These are phyloP conservation scores for Acanthosepion lycidas DNA, from an alignment of 2,888 invertebrate species.

Conservation along the genomic window DNA sequence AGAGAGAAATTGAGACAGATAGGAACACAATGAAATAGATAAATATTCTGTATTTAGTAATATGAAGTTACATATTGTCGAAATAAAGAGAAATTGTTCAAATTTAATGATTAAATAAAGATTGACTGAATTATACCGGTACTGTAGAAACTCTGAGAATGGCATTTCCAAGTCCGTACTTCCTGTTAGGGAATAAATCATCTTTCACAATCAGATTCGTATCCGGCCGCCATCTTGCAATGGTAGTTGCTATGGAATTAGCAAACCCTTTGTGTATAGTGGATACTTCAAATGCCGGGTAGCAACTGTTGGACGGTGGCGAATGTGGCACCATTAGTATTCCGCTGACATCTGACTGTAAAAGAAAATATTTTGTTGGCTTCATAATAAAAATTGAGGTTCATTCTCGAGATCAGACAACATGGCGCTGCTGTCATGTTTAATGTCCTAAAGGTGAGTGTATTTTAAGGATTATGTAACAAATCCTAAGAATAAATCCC, in stretches of 20 bases:
- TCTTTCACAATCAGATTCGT: not conserved
- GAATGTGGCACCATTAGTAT: not conserved
- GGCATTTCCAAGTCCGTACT: slow-evolving; percentile 6
- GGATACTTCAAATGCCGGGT: not conserved
- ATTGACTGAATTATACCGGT: not conserved
- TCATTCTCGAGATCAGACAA: not conserved
- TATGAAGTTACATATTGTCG: not conserved
- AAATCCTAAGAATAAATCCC: no score
- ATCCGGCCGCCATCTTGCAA: slow-evolving; percentile 35
- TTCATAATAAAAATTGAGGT: not conserved
- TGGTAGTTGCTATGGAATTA: not conserved
- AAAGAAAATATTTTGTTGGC: not conserved
- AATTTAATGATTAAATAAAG: not conserved
- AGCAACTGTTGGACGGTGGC: not conserved
- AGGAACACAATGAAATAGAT: not conserved
- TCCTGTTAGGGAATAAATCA: not conserved
- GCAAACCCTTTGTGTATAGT: not conserved
- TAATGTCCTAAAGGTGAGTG: no score
- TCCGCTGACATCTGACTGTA: not conserved
- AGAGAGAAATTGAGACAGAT: no score
- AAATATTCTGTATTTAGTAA: not conserved
- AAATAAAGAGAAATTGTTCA: not conserved
- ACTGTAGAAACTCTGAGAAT: not conserved
- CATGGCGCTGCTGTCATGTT: no score
- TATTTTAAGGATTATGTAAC: no score